A percentile compares a stretch with the other conserved stretches of the same genome.
Evolutionary conservation across 64 coral and sea anemone species (phyloP).

Genomic region (Pocillopora damicornis): DNA sequence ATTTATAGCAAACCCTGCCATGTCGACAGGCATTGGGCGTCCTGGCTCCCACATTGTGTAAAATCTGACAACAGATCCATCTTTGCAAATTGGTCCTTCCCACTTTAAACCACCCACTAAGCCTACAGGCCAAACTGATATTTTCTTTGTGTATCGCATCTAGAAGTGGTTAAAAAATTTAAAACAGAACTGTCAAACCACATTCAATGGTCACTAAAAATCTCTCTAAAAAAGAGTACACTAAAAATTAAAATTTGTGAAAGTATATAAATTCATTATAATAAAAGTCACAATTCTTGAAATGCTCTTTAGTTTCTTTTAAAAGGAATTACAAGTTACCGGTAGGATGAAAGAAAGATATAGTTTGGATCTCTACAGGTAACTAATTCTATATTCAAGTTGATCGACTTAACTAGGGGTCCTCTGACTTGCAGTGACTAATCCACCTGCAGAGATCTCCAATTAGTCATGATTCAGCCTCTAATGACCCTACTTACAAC

Average conservation of each 20-base stretch:
- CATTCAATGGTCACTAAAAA: background rate
- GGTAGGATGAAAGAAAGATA: too few relatives aligned
- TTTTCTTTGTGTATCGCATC: conserved; percentile 84
- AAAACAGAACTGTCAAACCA: background rate
- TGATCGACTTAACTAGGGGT: too few relatives aligned
- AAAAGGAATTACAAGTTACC: too few relatives aligned
- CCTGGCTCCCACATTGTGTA: conserved; percentile 60
- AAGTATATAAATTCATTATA: too few relatives aligned
- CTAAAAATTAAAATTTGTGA: background rate
- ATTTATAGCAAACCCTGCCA: conserved; percentile 97
- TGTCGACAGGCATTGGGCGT: conserved; percentile 79
- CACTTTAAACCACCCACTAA: conserved; percentile 79
- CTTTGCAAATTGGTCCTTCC: conserved; percentile 83
- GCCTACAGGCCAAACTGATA: conserved; percentile 97
- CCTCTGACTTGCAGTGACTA: too few relatives aligned
- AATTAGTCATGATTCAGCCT: too few relatives aligned
- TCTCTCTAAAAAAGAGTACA: background rate
- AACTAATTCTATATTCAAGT: too few relatives aligned
- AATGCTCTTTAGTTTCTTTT: too few relatives aligned
- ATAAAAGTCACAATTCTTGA: too few relatives aligned
- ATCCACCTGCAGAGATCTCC: too few relatives aligned
- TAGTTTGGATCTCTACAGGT: too few relatives aligned
- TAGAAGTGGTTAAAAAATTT: background rate
- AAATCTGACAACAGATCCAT: conserved; percentile 73
- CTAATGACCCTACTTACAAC: too few relatives aligned